Conservation (phyloP, 1,140 invertebrate species). For the Eupeodes corollae region DNA sequence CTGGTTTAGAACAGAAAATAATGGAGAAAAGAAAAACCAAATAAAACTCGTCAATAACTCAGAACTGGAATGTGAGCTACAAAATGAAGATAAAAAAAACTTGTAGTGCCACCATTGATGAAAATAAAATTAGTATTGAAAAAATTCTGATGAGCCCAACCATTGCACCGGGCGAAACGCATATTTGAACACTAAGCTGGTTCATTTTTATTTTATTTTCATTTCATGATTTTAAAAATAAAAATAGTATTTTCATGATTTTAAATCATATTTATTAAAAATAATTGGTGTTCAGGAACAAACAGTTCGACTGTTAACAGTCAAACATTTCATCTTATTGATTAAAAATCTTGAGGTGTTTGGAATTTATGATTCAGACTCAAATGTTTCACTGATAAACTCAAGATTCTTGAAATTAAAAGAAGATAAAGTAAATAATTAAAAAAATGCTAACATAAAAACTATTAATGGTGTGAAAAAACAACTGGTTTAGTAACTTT, state of each 20-base stretch:
- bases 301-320: too few species aligned
- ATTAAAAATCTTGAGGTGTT: conserved; percentile 6
- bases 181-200: too few species aligned
- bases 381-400: conserved; percentile 24
- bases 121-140: conserved; percentile 23
- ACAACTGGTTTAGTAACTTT: conserved; percentile 12
- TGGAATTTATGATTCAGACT: conserved; percentile 26
- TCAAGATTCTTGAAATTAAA: conserved; percentile 19
- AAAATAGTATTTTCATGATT: too few species aligned
- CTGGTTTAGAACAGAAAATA: conserved; percentile 18
- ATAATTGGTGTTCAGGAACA: too few species aligned
- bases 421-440: conserved; percentile 6
- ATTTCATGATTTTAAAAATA: too few species aligned
- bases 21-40: conserved; percentile 6
- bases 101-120: conserved; percentile 27
- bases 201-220: too few species aligned
- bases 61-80: conserved; percentile 13
- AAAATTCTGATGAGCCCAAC: too few species aligned
- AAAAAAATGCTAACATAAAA: conserved; percentile 12
- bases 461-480: conserved; percentile 23
- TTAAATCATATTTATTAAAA: too few species aligned
- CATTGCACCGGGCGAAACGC: too few species aligned
- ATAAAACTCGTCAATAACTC: conserved; percentile 19
- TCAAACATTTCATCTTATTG: too few species aligned
- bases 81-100: conserved; percentile 24